Conservation (phyloP, 2,797 vertebrate genomes). For the Hybognathus amarus region DNA sequence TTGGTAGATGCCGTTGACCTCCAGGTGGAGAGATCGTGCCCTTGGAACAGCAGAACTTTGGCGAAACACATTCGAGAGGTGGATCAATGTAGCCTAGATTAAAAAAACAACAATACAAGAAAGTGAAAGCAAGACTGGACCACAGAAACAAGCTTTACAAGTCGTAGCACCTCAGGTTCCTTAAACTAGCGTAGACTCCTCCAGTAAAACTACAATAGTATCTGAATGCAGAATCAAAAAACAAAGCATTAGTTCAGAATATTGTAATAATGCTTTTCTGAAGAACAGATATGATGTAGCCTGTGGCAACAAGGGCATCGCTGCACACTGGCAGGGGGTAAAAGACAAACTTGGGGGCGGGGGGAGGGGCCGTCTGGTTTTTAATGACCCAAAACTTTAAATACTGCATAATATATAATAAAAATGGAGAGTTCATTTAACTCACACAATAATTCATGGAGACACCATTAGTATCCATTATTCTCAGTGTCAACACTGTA, state of each 20-base stretch:
- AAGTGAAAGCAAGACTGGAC: neutral
- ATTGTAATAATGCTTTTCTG: slow-evolving; percentile 77
- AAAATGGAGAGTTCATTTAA: slow-evolving; percentile 99
- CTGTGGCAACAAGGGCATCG: slow-evolving; percentile 88
- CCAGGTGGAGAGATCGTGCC: slow-evolving; percentile 29
- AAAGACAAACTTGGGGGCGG: slow-evolving; percentile 84
- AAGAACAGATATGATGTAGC: slow-evolving; percentile 85
- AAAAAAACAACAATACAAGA: neutral
- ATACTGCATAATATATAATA: slow-evolving; percentile 99
- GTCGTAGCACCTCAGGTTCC: slow-evolving; percentile 49
- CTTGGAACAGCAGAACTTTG: slow-evolving; percentile 54
- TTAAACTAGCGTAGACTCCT: neutral
- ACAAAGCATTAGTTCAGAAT: slow-evolving; percentile 78
- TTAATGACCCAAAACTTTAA: slow-evolving; percentile 99
- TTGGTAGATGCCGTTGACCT: slow-evolving; percentile 52
- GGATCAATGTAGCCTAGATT: neutral
- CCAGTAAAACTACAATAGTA: slow-evolving; percentile 58
- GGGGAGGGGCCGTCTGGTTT: slow-evolving; percentile 86
- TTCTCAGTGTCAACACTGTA: slow-evolving; percentile 95
- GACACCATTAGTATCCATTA: slow-evolving; percentile 97
- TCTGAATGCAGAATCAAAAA: slow-evolving; percentile 64
- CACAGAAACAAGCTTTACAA: neutral
- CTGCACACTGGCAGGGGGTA: slow-evolving; percentile 87
- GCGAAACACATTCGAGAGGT: slow-evolving; percentile 33
- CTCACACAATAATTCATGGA: slow-evolving; percentile 91